A percentile compares a stretch with the other conserved stretches of the same genome.
phyloP scores from a whole-genome alignment of 2,113 vertebrate species.

The Ariopsis seemanni region DNA sequence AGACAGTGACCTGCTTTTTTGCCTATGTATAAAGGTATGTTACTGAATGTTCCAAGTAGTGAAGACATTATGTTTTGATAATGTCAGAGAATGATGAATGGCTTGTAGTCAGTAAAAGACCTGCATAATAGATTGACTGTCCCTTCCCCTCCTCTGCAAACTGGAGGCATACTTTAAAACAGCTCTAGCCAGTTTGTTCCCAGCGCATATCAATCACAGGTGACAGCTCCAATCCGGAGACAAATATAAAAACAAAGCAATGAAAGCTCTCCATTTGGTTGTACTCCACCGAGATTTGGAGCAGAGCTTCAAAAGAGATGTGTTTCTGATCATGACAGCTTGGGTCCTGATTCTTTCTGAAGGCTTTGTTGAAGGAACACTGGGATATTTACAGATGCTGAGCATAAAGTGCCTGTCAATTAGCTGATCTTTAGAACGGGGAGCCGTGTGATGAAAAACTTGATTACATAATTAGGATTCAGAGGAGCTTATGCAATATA shows the following conservation, averaged over 20 bases:
- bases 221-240: conserved; percentile 13
- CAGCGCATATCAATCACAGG: conserved; percentile 34
- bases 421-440: neutral
- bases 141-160: neutral
- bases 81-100: conserved; percentile 45
- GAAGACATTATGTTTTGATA: conserved; percentile 8
- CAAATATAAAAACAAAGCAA: conserved; percentile 10
- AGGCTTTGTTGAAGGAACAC: conserved; percentile 8
- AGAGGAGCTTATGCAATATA: too few relatives aligned
- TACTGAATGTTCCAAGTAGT: neutral
- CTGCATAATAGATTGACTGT: conserved; percentile 26
- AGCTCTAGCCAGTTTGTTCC: neutral
- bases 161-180: neutral
- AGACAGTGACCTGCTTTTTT: neutral
- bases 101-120: conserved; percentile 26
- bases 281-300: neutral
- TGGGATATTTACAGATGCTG: neutral
- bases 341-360: neutral
- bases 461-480: neutral
- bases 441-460: neutral
- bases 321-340: neutral
- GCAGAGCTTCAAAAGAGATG: conserved; percentile 15
- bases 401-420: neutral
- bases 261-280: neutral
- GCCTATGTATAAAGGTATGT: conserved; percentile 1